phyloP scores from a whole-genome alignment of 2,888 invertebrate species.

The Apodemia duryi region DNA sequence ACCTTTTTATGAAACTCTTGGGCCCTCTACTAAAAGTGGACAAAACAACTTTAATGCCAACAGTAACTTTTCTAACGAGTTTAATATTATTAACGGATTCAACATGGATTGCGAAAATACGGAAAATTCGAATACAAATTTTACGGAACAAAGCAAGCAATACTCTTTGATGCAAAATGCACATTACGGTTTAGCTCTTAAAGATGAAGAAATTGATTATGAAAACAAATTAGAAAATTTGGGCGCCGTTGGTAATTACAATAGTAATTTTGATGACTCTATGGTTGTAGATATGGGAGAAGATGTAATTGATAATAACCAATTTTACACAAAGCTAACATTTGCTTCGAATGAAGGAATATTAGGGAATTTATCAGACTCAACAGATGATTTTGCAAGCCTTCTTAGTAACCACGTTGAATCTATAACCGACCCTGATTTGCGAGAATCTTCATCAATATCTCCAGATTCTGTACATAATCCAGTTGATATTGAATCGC shows the following conservation, averaged over 20 bases:
- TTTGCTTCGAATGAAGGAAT: slow-evolving; percentile 89
- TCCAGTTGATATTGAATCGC: slow-evolving; percentile 85
- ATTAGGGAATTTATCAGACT: slow-evolving; percentile 88
- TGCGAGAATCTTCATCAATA: slow-evolving; percentile 85
- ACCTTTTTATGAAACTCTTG: slow-evolving; percentile 92
- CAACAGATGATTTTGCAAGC: slow-evolving; percentile 87
- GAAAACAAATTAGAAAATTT: slow-evolving; percentile 87
- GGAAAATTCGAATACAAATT: slow-evolving; percentile 70
- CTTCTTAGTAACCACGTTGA: slow-evolving; percentile 87
- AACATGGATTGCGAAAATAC: slow-evolving; percentile 89
- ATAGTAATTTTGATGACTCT: slow-evolving; percentile 85
- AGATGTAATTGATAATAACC: slow-evolving; percentile 87
- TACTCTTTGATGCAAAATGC: slow-evolving; percentile 90
- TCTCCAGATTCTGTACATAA: slow-evolving; percentile 83
- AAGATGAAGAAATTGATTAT: slow-evolving; percentile 90
- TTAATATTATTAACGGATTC: slow-evolving; percentile 84
- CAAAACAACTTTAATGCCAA: slow-evolving; percentile 86
- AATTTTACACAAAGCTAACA: slow-evolving; percentile 89
- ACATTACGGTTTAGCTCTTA: slow-evolving; percentile 87
- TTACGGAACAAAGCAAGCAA: slow-evolving; percentile 82
- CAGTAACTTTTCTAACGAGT: slow-evolving; percentile 82
- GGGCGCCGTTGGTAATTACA: slow-evolving; percentile 78
- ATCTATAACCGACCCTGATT: slow-evolving; percentile 81
- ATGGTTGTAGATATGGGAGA: slow-evolving; percentile 92
- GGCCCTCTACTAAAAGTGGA: slow-evolving; percentile 83